Conservation (phyloP, 1,140 invertebrate species). For the Aradophagus sp. region DNA sequence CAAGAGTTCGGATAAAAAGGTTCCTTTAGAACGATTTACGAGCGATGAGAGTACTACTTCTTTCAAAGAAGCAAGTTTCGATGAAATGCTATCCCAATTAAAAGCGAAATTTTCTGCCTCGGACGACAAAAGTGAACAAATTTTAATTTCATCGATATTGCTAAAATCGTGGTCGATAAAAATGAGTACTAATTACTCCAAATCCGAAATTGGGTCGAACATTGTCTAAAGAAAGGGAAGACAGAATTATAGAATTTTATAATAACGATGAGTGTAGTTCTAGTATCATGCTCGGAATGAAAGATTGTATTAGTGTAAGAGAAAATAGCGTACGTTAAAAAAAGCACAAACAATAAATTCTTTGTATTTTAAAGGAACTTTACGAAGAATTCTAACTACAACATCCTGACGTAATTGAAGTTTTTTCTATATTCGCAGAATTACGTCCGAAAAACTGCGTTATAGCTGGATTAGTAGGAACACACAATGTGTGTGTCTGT, state of each 20-base stretch:
- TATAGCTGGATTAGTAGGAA: conserved; percentile 27
- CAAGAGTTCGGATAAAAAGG: conserved; percentile 5
- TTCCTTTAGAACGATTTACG: conserved; percentile 10
- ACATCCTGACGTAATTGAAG: conserved; percentile 3
- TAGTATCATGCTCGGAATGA: conserved; percentile 9
- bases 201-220: conserved; percentile 3
- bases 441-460: conserved; percentile 41
- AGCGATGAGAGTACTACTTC: conserved; percentile 4
- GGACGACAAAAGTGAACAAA: not conserved
- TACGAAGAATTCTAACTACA: conserved; percentile 1
- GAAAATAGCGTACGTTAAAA: conserved; percentile 9
- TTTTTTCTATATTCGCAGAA: conserved; percentile 36
- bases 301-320: conserved; percentile 7
- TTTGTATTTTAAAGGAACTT: conserved; percentile 16
- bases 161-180: conserved; percentile 8
- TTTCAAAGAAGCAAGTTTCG: conserved; percentile 15
- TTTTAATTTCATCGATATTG: conserved; percentile 3
- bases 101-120: conserved; percentile 6
- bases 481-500: conserved; percentile 36
- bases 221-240: not conserved
- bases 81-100: conserved; percentile 8
- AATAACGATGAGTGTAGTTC: conserved; percentile 14
- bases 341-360: conserved; percentile 18
- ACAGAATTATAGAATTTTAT: conserved; percentile 3
- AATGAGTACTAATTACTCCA: conserved; percentile 7